Base-by-base conservation (phyloP, 2,797 vertebrate genomes). In the Smutsia gigantea region DNA sequence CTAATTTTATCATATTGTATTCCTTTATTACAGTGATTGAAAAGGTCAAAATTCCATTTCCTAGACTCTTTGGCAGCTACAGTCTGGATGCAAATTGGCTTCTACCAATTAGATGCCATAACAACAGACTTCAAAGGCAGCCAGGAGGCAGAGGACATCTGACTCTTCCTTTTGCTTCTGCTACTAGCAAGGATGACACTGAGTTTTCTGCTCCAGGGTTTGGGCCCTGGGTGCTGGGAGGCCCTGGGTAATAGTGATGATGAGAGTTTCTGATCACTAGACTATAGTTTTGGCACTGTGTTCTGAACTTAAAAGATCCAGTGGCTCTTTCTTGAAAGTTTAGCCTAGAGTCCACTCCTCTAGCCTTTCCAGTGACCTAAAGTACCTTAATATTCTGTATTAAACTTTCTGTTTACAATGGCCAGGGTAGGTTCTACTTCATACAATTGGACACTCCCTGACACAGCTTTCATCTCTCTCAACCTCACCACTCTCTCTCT, bases 371-470 rank as follows among this genome's bases (percentile, higher is more conserved):
- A 95, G 27, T 49, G 66, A 63, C 46, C 37, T 83, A 14, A 69
- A 83, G 37, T 63, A 88, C n/a, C 34, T 71, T 84, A 71, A 71
- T 69, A 64, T 55, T 89, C 29, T 69, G 53, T 39, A 69, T 53
- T 83, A 53, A 89, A 71, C 19, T 82, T 49, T 68, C 71, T 85
- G 86, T 42, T 84, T 87, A 91, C 78, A 83, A 96, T 63, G 27
- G 63, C 69, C 87, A 3, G 15, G 77, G 18, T 29, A 64, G 42
- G 55, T 64, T 83, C 49, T 84, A 15, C 74, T 87, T 82, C 82
- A 1, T 55, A 15, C 34, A 89, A 79, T 5, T 78, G 27, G 49
- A 84, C 42, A 39, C 66, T 74, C 17, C n/a, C 66, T 90, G 83
- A 77, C 14, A 55, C 2, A 91, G 55, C 19, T 79, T 93, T 25